Evolutionary conservation across 2,888 invertebrate genomes (phyloP), one percentile per base, ranked within the genome.

Genomic region (Amphipyra berbera): DNA sequence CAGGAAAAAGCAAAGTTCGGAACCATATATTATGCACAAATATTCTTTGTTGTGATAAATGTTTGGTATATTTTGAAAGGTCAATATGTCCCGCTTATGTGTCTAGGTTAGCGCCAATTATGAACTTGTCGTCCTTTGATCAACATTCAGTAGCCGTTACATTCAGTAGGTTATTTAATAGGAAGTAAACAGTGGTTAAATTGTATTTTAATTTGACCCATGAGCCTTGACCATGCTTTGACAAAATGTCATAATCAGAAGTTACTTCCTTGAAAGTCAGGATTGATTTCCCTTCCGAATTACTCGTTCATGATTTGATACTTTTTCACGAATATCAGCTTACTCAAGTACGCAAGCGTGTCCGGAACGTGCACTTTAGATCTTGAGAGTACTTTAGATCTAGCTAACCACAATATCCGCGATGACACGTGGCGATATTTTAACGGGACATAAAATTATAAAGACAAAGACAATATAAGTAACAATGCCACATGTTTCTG

Each of bases 101-200:
- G 69, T 79, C 76, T 78, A 72, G 79, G 80, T 81, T 78, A 79
- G 57, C 50, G 55, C 59, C 69, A 68, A 72, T 73, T 73, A 62
- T 54, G 38, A 52, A 77, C 71, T 69, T 27, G 82, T 63, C 71
- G 80, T 83, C 88, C 86, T 87, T 84, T 80, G 62, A 41, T 37
- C 46, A 57, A 61, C 48, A 60, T 65, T 63, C 35, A 46, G 49
- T 57, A 42, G 7, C 27, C 50, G 53, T 7, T 35, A 13, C 13
- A 47, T 42, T 50, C 48, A n/a, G n/a, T n/a, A n/a, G 44, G 61
- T 52, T 50, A 61, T 63, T 13, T 47, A 61, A 59, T 66, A 77
- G 72, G 80, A 77, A 78, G 72, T 74, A 38, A 61, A 57, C 53
- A 35, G 50, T n/a, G 48, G 41, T 30, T 62, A 57, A 57, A 62